phyloP scores from a whole-genome alignment of 2,888 invertebrate genomes.

The Geophilus truncorum region DNA sequence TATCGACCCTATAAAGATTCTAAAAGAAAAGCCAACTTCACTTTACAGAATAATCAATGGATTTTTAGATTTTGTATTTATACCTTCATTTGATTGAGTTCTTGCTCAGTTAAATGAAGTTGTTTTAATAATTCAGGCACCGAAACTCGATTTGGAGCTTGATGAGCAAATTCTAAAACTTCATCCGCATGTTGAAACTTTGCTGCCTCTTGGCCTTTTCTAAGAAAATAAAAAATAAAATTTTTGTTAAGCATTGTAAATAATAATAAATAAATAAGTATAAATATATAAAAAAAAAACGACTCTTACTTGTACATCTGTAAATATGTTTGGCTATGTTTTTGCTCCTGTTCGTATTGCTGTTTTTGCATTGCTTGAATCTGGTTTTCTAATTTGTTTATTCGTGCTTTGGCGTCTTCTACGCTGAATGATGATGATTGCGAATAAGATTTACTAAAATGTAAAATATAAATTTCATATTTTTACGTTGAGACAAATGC shows the following conservation, averaged over 20 bases:
- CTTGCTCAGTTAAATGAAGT: slow-evolving; percentile 75
- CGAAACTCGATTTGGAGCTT: slow-evolving; percentile 45
- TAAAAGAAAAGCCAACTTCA: too few relatives aligned
- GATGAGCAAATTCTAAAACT: slow-evolving; percentile 50
- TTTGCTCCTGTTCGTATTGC: slow-evolving; percentile 62
- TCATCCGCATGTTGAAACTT: slow-evolving; percentile 64
- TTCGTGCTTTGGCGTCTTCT: slow-evolving; percentile 61
- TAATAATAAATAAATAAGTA: too few relatives aligned
- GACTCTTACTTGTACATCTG: slow-evolving; percentile 56
- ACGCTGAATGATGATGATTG: slow-evolving; percentile 33
- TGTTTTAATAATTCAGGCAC: slow-evolving; percentile 76
- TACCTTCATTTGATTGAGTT: slow-evolving; percentile 83
- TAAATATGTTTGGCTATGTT: slow-evolving; percentile 69
- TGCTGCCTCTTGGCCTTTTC: slow-evolving; percentile 74
- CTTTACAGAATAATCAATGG: too few relatives aligned
- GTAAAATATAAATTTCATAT: too few relatives aligned
- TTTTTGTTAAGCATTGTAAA: too few relatives aligned
- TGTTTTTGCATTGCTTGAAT: slow-evolving; percentile 66
- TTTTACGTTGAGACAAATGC: too few relatives aligned
- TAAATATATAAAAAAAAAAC: too few relatives aligned
- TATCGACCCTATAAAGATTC: slow-evolving; percentile 39
- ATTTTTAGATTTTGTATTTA: too few relatives aligned
- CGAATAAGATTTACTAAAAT: background rate
- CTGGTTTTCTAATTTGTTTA: slow-evolving; percentile 62
- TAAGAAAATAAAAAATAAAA: too few relatives aligned